These are phyloP conservation scores for Temnothorax ravouxi DNA, from an alignment of 2,888 invertebrate genomes.

Conservation along the genomic window DNA sequence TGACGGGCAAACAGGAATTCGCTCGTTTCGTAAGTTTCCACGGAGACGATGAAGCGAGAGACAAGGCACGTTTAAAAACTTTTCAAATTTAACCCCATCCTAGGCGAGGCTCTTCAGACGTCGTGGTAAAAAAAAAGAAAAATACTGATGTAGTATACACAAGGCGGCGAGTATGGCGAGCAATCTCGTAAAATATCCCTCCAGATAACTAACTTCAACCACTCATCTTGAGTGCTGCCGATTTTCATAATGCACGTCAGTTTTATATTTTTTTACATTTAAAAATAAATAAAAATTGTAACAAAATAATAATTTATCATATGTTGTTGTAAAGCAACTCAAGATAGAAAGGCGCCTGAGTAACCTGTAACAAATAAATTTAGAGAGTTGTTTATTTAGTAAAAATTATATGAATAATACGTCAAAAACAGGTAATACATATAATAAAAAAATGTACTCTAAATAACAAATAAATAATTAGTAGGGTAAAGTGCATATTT, in stretches of 20 bases:
- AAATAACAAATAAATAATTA: not conserved
- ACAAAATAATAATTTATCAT: not conserved
- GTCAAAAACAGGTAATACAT: not conserved
- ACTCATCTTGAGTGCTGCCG: constrained; percentile 16
- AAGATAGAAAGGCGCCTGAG: not conserved
- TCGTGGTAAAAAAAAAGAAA: constrained; percentile 57
- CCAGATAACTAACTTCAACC: constrained; percentile 44
- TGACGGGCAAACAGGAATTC: constrained; percentile 82
- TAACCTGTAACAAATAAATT: not conserved
- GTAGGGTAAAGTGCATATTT: too few relatives aligned
- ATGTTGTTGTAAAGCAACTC: not conserved
- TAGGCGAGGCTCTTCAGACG: constrained; percentile 58
- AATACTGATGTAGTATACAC: constrained; percentile 68
- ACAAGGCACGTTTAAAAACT: constrained; percentile 83
- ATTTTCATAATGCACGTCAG: constrained; percentile 28
- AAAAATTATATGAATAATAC: not conserved
- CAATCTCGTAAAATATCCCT: constrained; percentile 56
- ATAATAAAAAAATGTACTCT: not conserved
- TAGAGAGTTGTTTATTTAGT: not conserved
- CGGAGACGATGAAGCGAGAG: constrained; percentile 56
- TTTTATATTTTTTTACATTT: not conserved
- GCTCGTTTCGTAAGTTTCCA: constrained; percentile 69
- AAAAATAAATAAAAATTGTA: not conserved
- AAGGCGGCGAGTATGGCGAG: constrained; percentile 45
- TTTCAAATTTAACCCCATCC: constrained; percentile 86